These are phyloP conservation scores for Enteromius trimaculatus DNA, from an alignment of 2,797 vertebrate genomes.

Conservation along the genomic window DNA sequence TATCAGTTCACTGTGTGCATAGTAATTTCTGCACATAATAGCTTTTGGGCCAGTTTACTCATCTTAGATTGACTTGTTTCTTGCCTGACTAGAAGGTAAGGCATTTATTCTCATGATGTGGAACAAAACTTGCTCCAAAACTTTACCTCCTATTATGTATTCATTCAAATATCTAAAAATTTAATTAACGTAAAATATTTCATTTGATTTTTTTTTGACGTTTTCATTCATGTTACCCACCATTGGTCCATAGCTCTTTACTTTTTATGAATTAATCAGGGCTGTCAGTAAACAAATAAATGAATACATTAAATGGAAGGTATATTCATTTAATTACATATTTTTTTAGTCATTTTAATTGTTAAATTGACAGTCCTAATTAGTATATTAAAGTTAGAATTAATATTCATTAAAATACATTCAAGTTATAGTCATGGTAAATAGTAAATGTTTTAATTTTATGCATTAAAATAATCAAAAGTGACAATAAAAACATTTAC, in stretches of 20 bases:
- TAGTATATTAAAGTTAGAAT: background rate
- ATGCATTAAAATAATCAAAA: background rate
- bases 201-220: background rate
- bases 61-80: background rate
- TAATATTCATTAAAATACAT: background rate
- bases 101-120: background rate
- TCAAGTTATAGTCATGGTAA: background rate
- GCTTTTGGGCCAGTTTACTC: background rate
- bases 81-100: background rate
- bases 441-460: background rate
- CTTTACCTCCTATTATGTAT: background rate
- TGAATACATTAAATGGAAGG: background rate
- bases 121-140: background rate
- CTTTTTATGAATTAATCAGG: background rate
- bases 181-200: background rate
- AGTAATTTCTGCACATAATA: slow-evolving; percentile 16
- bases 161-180: background rate
- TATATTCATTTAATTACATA: background rate
- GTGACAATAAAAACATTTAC: too few relatives aligned
- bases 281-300: background rate
- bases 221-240: background rate
- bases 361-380: too few relatives aligned
- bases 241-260: too few relatives aligned
- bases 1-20: slow-evolving; percentile 7
- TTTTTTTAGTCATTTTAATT: background rate